Percentiles rank a stretch among this genome's conserved stretches.
These are phyloP conservation scores for Camponotus floridanus DNA, from an alignment of 1,140 invertebrate species.

Conservation along the genomic window DNA sequence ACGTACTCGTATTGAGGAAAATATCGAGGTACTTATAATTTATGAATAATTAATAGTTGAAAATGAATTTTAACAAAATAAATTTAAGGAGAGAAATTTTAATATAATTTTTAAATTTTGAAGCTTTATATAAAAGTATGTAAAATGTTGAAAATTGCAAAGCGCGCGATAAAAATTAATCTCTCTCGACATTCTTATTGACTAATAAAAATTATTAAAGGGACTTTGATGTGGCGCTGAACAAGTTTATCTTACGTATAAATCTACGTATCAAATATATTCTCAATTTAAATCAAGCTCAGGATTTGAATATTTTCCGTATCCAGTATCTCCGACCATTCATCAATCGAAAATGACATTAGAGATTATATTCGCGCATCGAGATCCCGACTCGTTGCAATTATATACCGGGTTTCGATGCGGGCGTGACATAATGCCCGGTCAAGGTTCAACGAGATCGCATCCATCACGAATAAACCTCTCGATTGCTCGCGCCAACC, in stretches of 20 bases:
- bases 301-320: background rate
- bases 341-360: slow-evolving; percentile 8
- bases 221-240: background rate
- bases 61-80: background rate
- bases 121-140: background rate
- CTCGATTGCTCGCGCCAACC: background rate
- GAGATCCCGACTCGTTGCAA: slow-evolving; percentile 3
- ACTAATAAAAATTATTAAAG: background rate
- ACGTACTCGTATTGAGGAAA: too few relatives aligned
- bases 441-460: slow-evolving; percentile 63
- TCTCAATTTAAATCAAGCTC: background rate
- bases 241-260: background rate
- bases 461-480: slow-evolving; percentile 56
- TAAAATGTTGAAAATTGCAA: background rate
- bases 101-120: background rate
- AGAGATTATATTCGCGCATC: background rate
- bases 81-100: background rate
- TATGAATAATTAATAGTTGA: slow-evolving; percentile 3
- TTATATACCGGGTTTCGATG: slow-evolving; percentile 35
- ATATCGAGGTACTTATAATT: background rate
- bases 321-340: background rate
- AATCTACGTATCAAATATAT: background rate
- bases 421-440: slow-evolving; percentile 11
- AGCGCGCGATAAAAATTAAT: background rate
- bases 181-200: background rate